Evolutionary conservation across 2,113 vertebrate species (phyloP), one percentile per base, ranked within the genome.

Genomic region (Vulpes vulpes): DNA sequence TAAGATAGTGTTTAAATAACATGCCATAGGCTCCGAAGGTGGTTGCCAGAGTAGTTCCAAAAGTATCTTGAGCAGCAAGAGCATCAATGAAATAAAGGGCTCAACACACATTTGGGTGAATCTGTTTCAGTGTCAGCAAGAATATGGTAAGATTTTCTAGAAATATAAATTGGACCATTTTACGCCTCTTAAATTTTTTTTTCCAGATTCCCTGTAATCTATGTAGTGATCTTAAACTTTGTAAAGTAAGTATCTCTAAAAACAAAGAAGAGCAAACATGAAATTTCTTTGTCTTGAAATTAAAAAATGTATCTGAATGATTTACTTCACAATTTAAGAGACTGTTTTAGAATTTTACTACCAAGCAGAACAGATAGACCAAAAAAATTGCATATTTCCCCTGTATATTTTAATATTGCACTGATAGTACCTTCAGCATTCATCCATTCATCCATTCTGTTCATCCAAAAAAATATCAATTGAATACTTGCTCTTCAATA

Each of bases 221-320:
- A 4, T 69, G 12, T 16, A 59, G 43, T 60, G 11, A 76, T 57
- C 90, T 95, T 38, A 64, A 92, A 82, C 30, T 8, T 43, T 67
- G 53, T 43, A 43, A 35, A n/a, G 59, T 81, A 89, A 91, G 60
- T 79, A 89, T 96, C 25, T 71, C 49, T 80, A 92, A 67, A 80
- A 78, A 53, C 27, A 64, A 53, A 51, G 12, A 25, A 62, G 11
- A 69, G 17, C 4, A 87, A 51, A n/a, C 12, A 91, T 71, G 49
- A 74, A 91, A 85, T 94, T 74, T 35, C 1, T 95, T 76, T 91
- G 3, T 60, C 60, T 82, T 89, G 22, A 12, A 57, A n/a, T 35
- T 86, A 55, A 95, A 94, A 86, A 86, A 53, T 67, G 0, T 71
- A 55, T 14, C 38, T 94, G 27, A 79, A 38, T 79, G 0, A 38